A percentile compares a stretch with the other conserved stretches of the same genome.
Evolutionary conservation across 2,113 vertebrate genomes (phyloP).

Genomic region (Potamarius usumacintae): DNA sequence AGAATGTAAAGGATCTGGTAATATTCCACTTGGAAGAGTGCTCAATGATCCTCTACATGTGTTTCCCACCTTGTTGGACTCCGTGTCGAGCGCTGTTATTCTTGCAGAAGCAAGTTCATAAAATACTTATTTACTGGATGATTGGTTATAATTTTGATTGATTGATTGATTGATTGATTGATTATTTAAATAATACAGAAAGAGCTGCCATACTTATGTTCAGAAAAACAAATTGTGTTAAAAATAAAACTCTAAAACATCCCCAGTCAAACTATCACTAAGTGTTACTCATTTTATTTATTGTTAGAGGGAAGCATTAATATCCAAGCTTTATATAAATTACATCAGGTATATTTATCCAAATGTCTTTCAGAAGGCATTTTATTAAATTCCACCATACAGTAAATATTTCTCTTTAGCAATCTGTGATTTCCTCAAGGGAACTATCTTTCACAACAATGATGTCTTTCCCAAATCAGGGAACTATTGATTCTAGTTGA

Average conservation of each 20-base stretch:
- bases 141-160: neutral
- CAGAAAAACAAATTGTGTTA: neutral
- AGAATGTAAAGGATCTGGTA: neutral
- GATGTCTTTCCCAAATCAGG: neutral
- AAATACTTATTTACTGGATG: neutral
- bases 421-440: neutral
- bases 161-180: too few species aligned
- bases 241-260: neutral
- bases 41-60: neutral
- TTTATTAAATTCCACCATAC: neutral
- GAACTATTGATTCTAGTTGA: neutral
- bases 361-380: neutral
- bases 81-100: neutral
- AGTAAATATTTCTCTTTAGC: neutral
- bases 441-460: neutral
- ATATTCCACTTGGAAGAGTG: neutral
- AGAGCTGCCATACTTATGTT: neutral
- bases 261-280: neutral
- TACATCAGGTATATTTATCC: neutral
- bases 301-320: neutral
- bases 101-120: neutral
- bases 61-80: neutral
- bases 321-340: neutral
- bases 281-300: neutral
- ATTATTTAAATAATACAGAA: neutral